These are phyloP conservation scores for Melinaea marsaeus DNA, from an alignment of 2,888 invertebrate species.

Conservation along the genomic window DNA sequence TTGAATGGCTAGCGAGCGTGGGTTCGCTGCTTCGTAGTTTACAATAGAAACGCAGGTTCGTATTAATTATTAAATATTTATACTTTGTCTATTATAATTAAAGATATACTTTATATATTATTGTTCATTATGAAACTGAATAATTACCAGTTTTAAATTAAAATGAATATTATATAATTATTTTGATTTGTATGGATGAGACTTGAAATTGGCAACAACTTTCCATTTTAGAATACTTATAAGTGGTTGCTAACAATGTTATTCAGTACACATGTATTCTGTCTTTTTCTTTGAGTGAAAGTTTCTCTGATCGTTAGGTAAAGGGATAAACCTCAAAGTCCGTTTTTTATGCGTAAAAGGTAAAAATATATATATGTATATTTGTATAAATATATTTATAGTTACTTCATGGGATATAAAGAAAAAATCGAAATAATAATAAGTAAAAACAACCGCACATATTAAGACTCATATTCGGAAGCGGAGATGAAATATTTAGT, in stretches of 20 bases:
- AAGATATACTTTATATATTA: too few relatives aligned
- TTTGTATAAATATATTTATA: too few relatives aligned
- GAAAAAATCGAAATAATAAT: neutral
- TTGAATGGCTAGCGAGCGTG: neutral
- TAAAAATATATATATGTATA: too few relatives aligned
- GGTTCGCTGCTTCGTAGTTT: neutral
- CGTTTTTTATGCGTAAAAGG: too few relatives aligned
- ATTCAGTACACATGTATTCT: neutral
- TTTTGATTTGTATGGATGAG: neutral
- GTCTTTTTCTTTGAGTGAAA: neutral
- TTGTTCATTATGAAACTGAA: too few relatives aligned
- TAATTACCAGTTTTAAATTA: too few relatives aligned
- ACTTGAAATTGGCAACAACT: too few relatives aligned
- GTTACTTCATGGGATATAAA: too few relatives aligned
- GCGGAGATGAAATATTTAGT: conserved; percentile 20
- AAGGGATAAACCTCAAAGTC: neutral
- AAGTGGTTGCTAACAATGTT: neutral
- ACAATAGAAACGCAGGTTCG: neutral
- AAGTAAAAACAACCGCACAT: neutral
- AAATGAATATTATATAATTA: too few relatives aligned
- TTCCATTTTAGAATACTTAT: neutral
- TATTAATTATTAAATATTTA: neutral
- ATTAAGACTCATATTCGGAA: neutral
- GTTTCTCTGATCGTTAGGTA: neutral
- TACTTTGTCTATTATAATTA: neutral